Evolutionary conservation across 1,140 invertebrate genomes (phyloP).

Genomic region (Mamestra configurata): DNA sequence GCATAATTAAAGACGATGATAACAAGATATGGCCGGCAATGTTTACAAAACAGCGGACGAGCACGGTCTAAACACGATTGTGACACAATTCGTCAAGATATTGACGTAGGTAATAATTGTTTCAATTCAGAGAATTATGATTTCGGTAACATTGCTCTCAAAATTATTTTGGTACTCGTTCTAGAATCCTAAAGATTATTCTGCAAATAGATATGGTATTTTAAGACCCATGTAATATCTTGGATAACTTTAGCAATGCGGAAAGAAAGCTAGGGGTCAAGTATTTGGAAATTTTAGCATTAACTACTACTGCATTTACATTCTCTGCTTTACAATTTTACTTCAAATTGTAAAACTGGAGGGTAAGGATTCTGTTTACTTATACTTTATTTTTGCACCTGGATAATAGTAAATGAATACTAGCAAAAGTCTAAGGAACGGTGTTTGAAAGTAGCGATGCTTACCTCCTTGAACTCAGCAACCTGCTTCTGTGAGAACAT

Average conservation of each 20-base stretch:
- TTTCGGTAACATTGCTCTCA: neutral
- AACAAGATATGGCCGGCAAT: conserved; percentile 43
- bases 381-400: too few species aligned
- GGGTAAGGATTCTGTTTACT: too few species aligned
- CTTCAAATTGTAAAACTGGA: too few species aligned
- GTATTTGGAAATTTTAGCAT: too few species aligned
- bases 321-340: too few species aligned
- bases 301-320: too few species aligned
- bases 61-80: conserved; percentile 56
- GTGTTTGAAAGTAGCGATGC: conserved; percentile 12
- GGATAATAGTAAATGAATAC: too few species aligned
- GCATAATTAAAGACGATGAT: conserved; percentile 26
- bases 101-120: conserved; percentile 37
- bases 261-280: too few species aligned
- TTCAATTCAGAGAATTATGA: conserved; percentile 31
- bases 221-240: too few species aligned
- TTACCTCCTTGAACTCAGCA: conserved; percentile 98
- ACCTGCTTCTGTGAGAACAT: conserved; percentile 98
- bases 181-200: neutral
- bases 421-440: neutral
- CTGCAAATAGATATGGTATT: neutral
- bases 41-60: conserved; percentile 59
- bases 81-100: conserved; percentile 33
- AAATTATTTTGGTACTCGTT: neutral
- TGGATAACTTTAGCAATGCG: too few species aligned